These are phyloP conservation scores for Pan troglodytes DNA, from an alignment of 2,113 vertebrate genomes.

Conservation along the genomic window NHGRI_mPanTro3-v2.1_pri NC_072398.2:174275501-174276000, in stretches of 20 bases:
- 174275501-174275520: background rate
- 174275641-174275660: background rate
- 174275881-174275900: background rate
- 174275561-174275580: background rate
- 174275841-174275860: background rate
- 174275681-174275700: background rate
- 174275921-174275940: background rate
- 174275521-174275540: background rate
- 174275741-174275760: background rate
- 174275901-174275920: background rate
- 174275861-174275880: background rate
- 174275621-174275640: background rate
- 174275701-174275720: background rate
- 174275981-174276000: background rate
- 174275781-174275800: background rate
- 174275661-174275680: background rate
- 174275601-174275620: background rate
- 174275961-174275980: background rate
- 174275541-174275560: conserved; percentile 15
- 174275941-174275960: background rate
- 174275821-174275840: background rate
- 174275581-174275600: background rate
- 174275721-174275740: background rate
- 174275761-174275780: background rate
- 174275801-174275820: background rate